Evolutionary conservation across 1,140 invertebrate species (phyloP), one percentile per base, ranked within the genome.

Genomic region (Dufourea novaeangliae): DNA sequence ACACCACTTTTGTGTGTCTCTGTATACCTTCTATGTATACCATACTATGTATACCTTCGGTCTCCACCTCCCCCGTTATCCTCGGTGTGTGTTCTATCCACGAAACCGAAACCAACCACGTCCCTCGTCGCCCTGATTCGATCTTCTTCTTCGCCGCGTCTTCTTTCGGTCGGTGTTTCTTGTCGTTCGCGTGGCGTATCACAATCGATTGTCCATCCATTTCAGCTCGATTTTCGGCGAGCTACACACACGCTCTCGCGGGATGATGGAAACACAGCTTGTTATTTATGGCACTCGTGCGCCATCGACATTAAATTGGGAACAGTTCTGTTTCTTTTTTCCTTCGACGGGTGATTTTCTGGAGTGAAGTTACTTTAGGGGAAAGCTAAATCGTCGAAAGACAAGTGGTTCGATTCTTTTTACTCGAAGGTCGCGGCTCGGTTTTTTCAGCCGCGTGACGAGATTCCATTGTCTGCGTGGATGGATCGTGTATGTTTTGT

Each of bases 181-280:
- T n/a, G 46, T n/a, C n/a, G 12, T 56, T 56, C 54, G 27, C 54
- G 54, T 56, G 54, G 29, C 50, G 57, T 32, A 32, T 11, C 32
- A 2, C 17, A 1, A 80, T 73, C 79, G 68, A 80, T 79, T 67
- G 68, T 80, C 68, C 61, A 46, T 67, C n/a, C 29, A 59, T 79
- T 73, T 52, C 41, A 41, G 34, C 27, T 46, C 37, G 41, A 70
- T 79, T 79, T 80, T 34, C 77, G 34, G 32, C 14, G 44, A n/a
- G 39, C 27, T 37, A 20, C 22, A 17, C n/a, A n/a, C n/a, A 37
- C 57, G 27, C 27, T 22, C 41, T 27, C 73, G 68, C 67, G 68
- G 29, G 14, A 20, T 37, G 7, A 25, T 22, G 22, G 12, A 22
- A 59, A 34, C 6, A 44, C 39, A n/a, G 29, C n/a, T 27, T 22